Evolutionary conservation across 2,888 invertebrate genomes (phyloP), one percentile per base, ranked within the genome.

Genomic region (Drosophila merina): DNA sequence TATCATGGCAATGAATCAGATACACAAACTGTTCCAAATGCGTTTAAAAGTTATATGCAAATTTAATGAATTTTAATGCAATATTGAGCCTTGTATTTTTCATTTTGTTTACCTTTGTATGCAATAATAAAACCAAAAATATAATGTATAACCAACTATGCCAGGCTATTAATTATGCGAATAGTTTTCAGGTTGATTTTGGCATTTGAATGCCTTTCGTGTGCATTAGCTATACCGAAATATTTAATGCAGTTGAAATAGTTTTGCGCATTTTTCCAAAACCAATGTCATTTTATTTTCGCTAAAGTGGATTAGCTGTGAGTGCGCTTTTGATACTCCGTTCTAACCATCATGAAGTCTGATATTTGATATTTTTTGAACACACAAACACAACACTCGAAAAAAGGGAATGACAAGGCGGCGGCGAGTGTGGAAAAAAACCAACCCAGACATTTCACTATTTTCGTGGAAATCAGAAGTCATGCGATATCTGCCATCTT

Each of bases 101-200:
- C 44, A 28, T 30, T 47, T 68, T 52, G 30, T 42, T 40, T 36
- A 31, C 30, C 45, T 54, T 9, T 48, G 25, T n/a, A 9, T 57
- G 12, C 48, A 58, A 45, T 57, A 47, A 8, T 14, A 44, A 68
- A 64, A 55, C 54, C 58, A 48, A 59, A 59, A 58, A 33, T 40
- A 40, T 62, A 75, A 74, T 74, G 45, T 51, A 71, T 50, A 49
- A 36, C 48, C 40, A 56, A 73, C 74, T 56, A 36, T 50, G 51
- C 51, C 48, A 33, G 28, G 57, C 68, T 25, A 74, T 74, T 71
- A 74, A 67, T 74, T 71, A 66, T 48, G 52, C 42, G 50, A 72
- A 63, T 55, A 72, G 49, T 63, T 70, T 45, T 57, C 47, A 31
- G 25, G 31, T 8, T 72, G 33, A 50, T 28, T 48, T 74, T 67